phyloP scores from a whole-genome alignment of 2,113 vertebrate species.

The Orientallactaga bullata region DNA sequence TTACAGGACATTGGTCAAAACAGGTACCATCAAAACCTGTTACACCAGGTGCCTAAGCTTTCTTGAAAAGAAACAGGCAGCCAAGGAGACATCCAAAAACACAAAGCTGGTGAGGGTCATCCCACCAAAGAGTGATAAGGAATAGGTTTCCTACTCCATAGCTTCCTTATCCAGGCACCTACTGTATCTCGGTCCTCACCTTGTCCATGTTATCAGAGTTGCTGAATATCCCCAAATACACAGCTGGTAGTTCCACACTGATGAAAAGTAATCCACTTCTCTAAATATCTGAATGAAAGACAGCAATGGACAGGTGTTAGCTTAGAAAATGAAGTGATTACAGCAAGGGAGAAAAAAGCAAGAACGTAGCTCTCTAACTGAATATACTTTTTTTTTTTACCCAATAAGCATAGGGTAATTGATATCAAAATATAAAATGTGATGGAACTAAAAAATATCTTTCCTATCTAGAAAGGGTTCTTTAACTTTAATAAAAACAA shows the following conservation, averaged over 20 bases:
- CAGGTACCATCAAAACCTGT: too few species aligned
- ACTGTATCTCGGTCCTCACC: too few species aligned
- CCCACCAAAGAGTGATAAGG: too few species aligned
- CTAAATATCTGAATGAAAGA: slow-evolving; percentile 27
- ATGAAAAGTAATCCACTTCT: slow-evolving; percentile 23
- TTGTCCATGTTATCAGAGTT: not conserved
- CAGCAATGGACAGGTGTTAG: not conserved
- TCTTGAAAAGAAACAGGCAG: too few species aligned
- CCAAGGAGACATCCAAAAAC: too few species aligned
- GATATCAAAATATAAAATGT: not conserved
- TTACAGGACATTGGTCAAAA: too few species aligned
- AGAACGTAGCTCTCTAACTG: not conserved
- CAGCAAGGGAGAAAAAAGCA: not conserved
- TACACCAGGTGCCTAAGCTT: too few species aligned
- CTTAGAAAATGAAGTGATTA: slow-evolving; percentile 2
- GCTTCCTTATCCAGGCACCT: too few species aligned
- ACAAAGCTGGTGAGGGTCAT: too few species aligned
- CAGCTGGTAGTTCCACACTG: not conserved
- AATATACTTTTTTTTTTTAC: not conserved
- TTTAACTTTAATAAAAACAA: slow-evolving; percentile 20
- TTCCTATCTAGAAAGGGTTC: slow-evolving; percentile 38
- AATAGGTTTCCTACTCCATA: too few species aligned
- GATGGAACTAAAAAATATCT: slow-evolving; percentile 24
- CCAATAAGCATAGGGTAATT: not conserved
- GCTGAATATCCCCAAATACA: slow-evolving; percentile 4